These are phyloP conservation scores for Spodoptera litura DNA, from an alignment of 1,140 invertebrate genomes.

Conservation along the genomic window DNA sequence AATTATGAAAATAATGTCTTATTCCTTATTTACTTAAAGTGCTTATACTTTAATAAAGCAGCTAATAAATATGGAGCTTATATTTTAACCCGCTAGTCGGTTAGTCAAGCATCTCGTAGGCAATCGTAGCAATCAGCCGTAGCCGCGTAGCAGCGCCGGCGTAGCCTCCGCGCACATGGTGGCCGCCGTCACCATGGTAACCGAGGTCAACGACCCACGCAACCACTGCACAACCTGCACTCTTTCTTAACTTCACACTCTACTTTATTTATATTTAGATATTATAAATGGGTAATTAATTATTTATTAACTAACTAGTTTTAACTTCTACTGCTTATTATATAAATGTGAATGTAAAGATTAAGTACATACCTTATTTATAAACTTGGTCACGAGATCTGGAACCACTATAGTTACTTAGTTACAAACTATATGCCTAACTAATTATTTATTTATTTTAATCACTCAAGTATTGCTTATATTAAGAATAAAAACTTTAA, in stretches of 20 bases:
- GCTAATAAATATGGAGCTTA: too few relatives aligned
- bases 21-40: too few relatives aligned
- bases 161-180: conserved; percentile 66
- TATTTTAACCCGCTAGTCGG: too few relatives aligned
- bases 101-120: conserved; percentile 46
- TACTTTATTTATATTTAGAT: not conserved
- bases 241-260: conserved; percentile 34
- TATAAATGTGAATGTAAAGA: not conserved
- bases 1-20: too few relatives aligned
- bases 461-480: conserved; percentile 29
- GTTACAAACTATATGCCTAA: not conserved
- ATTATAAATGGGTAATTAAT: not conserved
- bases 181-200: conserved; percentile 75
- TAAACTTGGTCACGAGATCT: not conserved
- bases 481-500: conserved; percentile 36
- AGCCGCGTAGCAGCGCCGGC: conserved; percentile 52
- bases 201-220: conserved; percentile 79
- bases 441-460: not conserved
- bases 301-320: too few relatives aligned
- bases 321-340: too few relatives aligned
- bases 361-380: conserved; percentile 8
- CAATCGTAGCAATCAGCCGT: conserved; percentile 62
- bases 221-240: conserved; percentile 52
- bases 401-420: conserved; percentile 9
- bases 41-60: too few relatives aligned